A percentile compares a stretch with the other conserved stretches of the same genome.
These are phyloP conservation scores for Albula goreensis DNA, from an alignment of 2,113 vertebrate species.

Conservation along the genomic window DNA sequence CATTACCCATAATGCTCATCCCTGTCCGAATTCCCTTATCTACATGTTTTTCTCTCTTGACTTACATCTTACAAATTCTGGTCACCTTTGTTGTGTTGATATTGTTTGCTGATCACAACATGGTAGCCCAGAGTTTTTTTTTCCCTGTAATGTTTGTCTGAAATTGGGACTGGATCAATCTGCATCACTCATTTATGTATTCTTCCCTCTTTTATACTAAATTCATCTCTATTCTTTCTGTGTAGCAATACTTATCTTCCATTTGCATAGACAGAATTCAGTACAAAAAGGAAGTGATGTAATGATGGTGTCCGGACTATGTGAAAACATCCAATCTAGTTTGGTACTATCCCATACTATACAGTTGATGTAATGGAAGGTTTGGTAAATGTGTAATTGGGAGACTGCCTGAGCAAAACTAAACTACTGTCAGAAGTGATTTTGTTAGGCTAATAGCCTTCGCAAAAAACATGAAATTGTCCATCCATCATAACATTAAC, in stretches of 20 bases:
- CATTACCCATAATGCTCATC: slow-evolving; percentile 5
- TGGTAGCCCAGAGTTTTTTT: background rate
- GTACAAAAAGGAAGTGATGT: background rate
- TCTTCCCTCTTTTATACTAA: background rate
- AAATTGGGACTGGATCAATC: background rate
- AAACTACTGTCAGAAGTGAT: no score
- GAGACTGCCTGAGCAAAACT: no score
- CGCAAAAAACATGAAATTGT: no score
- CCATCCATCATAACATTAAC: no score
- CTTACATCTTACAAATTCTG: background rate
- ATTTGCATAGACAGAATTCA: background rate
- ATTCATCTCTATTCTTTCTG: background rate
- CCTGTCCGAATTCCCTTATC: background rate
- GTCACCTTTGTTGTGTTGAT: background rate
- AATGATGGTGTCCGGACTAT: background rate
- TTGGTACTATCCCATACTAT: no score
- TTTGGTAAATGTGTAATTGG: background rate
- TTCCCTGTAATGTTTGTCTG: background rate
- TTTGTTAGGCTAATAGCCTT: no score
- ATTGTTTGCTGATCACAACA: background rate
- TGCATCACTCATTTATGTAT: background rate
- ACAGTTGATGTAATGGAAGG: background rate
- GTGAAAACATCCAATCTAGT: no score
- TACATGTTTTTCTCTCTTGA: background rate
- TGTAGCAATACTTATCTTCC: background rate